Conservation (phyloP, 2,113 vertebrate genomes). For the Laticauda laticaudata region DNA sequence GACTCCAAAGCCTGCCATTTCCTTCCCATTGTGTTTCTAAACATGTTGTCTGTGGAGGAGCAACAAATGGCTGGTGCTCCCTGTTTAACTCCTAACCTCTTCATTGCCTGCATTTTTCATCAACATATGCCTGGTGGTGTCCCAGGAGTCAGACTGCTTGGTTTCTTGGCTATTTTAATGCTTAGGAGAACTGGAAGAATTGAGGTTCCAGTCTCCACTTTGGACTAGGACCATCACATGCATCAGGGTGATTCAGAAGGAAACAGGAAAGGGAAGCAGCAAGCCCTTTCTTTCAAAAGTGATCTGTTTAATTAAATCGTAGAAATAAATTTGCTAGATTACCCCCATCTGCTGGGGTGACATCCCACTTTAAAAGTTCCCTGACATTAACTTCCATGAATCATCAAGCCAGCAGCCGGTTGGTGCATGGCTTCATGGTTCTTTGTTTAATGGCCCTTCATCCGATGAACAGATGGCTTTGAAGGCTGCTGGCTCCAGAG, state of each 20-base stretch:
- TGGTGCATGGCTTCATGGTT: not conserved
- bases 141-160: not conserved
- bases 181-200: not conserved
- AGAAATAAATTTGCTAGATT: not conserved
- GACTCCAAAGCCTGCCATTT: not conserved
- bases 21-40: constrained; percentile 1
- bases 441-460: constrained; percentile 12
- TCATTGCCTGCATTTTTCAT: not conserved
- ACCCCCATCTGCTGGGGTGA: not conserved
- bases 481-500: constrained; percentile 43
- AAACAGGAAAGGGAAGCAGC: not conserved
- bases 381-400: not conserved
- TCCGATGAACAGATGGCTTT: constrained; percentile 56
- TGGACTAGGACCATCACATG: not conserved
- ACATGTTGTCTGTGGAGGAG: not conserved
- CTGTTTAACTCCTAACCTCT: not conserved
- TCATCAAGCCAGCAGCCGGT: not conserved
- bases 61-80: not conserved
- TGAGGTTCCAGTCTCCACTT: not conserved
- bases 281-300: not conserved
- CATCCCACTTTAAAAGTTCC: not conserved
- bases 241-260: not conserved
- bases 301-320: constrained; percentile 35
- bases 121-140: not conserved
- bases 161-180: not conserved